phyloP scores from a whole-genome alignment of 2,797 vertebrate genomes.

The Phrynocephalus forsythii region DNA sequence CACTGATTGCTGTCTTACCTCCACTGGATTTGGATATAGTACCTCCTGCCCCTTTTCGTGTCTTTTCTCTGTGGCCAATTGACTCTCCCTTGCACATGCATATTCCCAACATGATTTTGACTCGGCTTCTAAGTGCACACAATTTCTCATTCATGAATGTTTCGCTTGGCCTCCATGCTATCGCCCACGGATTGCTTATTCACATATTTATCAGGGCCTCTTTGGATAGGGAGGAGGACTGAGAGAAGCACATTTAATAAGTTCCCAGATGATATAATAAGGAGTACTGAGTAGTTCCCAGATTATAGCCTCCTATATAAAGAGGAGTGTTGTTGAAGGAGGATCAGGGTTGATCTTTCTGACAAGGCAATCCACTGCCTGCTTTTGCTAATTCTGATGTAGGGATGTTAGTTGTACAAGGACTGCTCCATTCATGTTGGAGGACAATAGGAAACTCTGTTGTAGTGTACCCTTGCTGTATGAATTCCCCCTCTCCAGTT shows the following conservation, averaged over 20 bases:
- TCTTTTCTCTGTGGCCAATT: background rate
- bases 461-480: background rate
- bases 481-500: background rate
- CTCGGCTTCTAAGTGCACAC: background rate
- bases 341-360: background rate
- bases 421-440: background rate
- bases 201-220: conserved; percentile 13
- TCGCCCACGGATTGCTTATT: conserved; percentile 20
- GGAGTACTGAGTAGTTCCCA: background rate
- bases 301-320: background rate
- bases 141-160: conserved; percentile 10
- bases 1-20: background rate
- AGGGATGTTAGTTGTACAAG: background rate
- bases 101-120: background rate
- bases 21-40: background rate
- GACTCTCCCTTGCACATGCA: too few species aligned
- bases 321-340: conserved; percentile 20
- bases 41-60: background rate
- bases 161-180: background rate
- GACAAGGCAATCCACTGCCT: background rate
- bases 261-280: background rate
- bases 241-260: background rate
- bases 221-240: background rate
- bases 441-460: conserved; percentile 27
- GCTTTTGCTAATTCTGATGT: background rate